Evolutionary conservation across 1,140 invertebrate genomes (phyloP).

Genomic region (Hestina assimilis): DNA sequence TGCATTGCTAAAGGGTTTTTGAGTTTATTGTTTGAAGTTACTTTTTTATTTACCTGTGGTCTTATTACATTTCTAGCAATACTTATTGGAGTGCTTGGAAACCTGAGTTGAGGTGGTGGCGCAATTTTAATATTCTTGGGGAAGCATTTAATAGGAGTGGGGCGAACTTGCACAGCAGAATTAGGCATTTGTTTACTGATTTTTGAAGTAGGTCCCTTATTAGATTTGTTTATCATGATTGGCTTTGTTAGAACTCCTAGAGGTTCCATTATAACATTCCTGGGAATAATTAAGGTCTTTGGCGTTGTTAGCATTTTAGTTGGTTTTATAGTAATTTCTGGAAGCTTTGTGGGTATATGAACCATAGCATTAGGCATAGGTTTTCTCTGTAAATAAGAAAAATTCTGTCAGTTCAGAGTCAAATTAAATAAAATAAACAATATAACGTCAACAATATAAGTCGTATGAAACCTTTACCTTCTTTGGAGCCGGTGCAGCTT

Average conservation of each 20-base stretch:
- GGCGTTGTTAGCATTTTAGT: constrained; percentile 10
- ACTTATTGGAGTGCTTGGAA: constrained; percentile 13
- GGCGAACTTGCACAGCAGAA: background rate
- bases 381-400: constrained; percentile 48
- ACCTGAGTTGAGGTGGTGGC: constrained; percentile 1
- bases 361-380: constrained; percentile 61
- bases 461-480: constrained; percentile 41
- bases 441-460: background rate
- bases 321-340: constrained; percentile 49
- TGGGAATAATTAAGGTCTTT: background rate
- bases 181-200: background rate
- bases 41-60: constrained; percentile 22
- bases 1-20: constrained; percentile 14
- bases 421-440: background rate
- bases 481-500: constrained; percentile 57
- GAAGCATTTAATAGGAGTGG: constrained; percentile 10
- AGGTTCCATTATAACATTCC: background rate
- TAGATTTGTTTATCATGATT: background rate
- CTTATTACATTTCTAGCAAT: constrained; percentile 14
- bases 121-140: background rate
- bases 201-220: background rate
- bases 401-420: background rate
- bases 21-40: constrained; percentile 16
- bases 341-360: constrained; percentile 51
- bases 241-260: constrained; percentile 1